Conservation (phyloP, 2,888 invertebrate genomes). For the Athetis lepigone region DNA sequence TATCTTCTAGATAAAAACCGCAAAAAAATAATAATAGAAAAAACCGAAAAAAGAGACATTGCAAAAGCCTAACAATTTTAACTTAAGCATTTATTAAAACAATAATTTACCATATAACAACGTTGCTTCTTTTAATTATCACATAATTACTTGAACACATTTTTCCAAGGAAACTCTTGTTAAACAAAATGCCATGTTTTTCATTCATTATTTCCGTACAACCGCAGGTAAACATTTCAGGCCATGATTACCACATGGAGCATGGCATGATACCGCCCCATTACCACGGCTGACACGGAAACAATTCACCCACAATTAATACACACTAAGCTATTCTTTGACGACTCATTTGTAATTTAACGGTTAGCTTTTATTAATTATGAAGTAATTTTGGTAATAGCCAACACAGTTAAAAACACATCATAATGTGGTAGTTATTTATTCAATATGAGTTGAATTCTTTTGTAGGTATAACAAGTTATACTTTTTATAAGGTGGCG, state of each 20-base stretch:
- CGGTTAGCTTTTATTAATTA: conserved; percentile 20
- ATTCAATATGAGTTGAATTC: background rate
- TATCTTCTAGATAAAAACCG: too few relatives aligned
- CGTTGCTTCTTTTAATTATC: background rate
- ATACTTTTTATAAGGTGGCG: too few relatives aligned
- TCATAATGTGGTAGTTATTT: background rate
- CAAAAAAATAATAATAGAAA: too few relatives aligned
- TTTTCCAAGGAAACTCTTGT: background rate
- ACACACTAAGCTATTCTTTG: conserved; percentile 50
- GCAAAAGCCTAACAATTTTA: too few relatives aligned
- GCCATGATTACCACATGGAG: conserved; percentile 42
- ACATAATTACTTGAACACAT: background rate
- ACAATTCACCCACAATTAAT: conserved; percentile 65
- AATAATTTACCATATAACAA: background rate
- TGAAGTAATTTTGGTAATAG: background rate
- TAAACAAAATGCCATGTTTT: conserved; percentile 18
- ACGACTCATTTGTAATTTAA: conserved; percentile 60
- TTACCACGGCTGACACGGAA: conserved; percentile 67
- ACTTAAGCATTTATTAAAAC: too few relatives aligned
- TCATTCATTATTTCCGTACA: conserved; percentile 16
- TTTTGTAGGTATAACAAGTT: too few relatives aligned
- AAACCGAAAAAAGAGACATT: too few relatives aligned
- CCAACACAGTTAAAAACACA: background rate
- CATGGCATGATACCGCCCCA: conserved; percentile 64
- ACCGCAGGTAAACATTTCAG: conserved; percentile 37